Conservation (phyloP, 2,888 invertebrate genomes). For the Aphodius sticticus region DNA sequence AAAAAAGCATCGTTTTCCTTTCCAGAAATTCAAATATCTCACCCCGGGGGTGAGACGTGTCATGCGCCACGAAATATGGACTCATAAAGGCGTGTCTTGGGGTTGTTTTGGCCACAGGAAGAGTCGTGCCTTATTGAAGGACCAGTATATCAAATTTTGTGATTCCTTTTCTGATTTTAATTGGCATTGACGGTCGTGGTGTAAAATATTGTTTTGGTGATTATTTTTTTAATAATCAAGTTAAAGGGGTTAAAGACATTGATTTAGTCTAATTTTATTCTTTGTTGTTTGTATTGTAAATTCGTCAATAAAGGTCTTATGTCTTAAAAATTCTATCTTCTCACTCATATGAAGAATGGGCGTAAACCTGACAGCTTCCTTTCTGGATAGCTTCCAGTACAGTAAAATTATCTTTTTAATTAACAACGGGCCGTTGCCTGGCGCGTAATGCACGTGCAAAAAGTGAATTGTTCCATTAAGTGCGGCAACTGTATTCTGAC, state of each 20-base stretch:
- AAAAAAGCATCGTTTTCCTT: conserved; percentile 9
- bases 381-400: not conserved
- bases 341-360: no score
- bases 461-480: conserved; percentile 37
- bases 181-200: not conserved
- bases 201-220: not conserved
- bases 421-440: not conserved
- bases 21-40: conserved; percentile 5
- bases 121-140: conserved; percentile 17
- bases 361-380: not conserved
- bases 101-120: conserved; percentile 23
- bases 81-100: conserved; percentile 50
- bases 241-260: not conserved
- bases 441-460: conserved; percentile 18
- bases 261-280: not conserved
- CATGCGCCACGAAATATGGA: conserved; percentile 50
- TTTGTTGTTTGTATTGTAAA: not conserved
- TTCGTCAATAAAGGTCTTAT: no score
- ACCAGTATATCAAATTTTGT: conserved; percentile 17
- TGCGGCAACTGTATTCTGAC: not conserved
- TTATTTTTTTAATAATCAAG: not conserved
- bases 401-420: not conserved
- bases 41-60: conserved; percentile 41
- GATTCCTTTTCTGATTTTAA: not conserved
- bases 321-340: no score